Evolutionary conservation across 2,797 vertebrate genomes (phyloP), one percentile per base, ranked within the genome.

Genomic region (Gymnoscopelus braueri): DNA sequence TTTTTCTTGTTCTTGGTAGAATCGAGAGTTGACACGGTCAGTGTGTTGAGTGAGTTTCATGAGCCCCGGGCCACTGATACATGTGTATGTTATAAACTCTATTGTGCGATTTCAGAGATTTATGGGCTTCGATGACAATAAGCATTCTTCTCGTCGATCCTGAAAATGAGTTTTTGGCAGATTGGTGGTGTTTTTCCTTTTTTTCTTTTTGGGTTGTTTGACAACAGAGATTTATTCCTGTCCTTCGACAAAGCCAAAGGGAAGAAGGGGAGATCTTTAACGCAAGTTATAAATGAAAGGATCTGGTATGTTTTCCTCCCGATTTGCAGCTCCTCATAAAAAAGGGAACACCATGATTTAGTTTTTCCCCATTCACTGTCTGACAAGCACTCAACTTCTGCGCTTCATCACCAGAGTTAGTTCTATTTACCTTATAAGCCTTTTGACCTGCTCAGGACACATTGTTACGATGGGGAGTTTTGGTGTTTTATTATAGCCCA

Each of bases 291-390:
- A 76, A 78, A 66, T 63, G 26, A 88, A 83, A 79, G 50, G 62
- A 74, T 74, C 62, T 67, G 69, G 72, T 60, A 23, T 12, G 75
- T 85, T 85, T 80, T 78, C 67, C 72, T 71, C 67, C 59, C 66
- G 64, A 75, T 75, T 82, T 81, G 71, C 70, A 69, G 74, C 54
- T 32, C 66, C 69, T 85, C 75, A 66, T 69, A 56, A 70, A 68
- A 78, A 77, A 47, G 50, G 3, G 50, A 67, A 61, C 74, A 50
- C 50, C 56, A 62, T 82, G 84, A 83, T 87, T 91, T 81, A 78
- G 68, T 80, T 89, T 87, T 56, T 68, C 69, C 74, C 24, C 47
- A 35, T 79, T 49, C 15, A 68, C 51, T 44, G 74, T 77, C 71
- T 60, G 75, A 80, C 76, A 47, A 66, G 55, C 71, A 76, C 26